Base-by-base conservation (phyloP, 2,113 vertebrate genomes). In the Antennarius striatus region DNA sequence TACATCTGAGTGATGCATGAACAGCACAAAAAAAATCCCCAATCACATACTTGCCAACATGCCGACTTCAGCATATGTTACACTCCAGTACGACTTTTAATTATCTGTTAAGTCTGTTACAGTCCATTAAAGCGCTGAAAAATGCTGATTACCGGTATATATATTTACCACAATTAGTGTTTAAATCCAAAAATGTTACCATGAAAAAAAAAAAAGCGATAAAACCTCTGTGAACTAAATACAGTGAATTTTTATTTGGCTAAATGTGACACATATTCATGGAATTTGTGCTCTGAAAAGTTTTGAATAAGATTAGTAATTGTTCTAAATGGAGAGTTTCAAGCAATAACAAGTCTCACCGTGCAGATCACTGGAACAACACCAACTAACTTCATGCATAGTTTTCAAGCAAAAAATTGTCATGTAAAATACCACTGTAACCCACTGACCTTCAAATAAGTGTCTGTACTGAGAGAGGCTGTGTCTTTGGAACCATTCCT, bases 361-460 rank as follows among this genome's bases (percentile, higher is more conserved):
- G 40, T 43, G 11, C 42, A 10, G 11, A 40, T 40, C 5, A 40
- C 39, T 7, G 10, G 6, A 40, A 40, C 39, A 40, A 40, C 39
- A 40, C 10, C 39, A 40, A 40, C 39, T 7, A 36, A 7, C 32
- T 36, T 36, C 32, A 36, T 36, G 32, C 32, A 36, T 36, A 36
- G 7, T 36, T 36, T 36, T 7, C 9, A 43, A 43, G 42, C 42
- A 3, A 43, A 22, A 13, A 29, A 16, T 9, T 15, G 11, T 46
- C 3, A 17, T 9, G 45, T 30, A 5, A 69, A 13, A 60, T 14
- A n/a, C 43, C 65, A 39, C 30, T 36, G 55, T 58, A 61, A 55
- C 4, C 45, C 51, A 86, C 90, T 88, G 36, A 99, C 97, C 97
- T 95, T 98, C 93, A 94, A 91, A 93, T 58, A 94, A 91, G 83